Evolutionary conservation across 2,113 vertebrate genomes (phyloP), one percentile per base, ranked within the genome.

Genomic region (Collichthys lucidus): DNA sequence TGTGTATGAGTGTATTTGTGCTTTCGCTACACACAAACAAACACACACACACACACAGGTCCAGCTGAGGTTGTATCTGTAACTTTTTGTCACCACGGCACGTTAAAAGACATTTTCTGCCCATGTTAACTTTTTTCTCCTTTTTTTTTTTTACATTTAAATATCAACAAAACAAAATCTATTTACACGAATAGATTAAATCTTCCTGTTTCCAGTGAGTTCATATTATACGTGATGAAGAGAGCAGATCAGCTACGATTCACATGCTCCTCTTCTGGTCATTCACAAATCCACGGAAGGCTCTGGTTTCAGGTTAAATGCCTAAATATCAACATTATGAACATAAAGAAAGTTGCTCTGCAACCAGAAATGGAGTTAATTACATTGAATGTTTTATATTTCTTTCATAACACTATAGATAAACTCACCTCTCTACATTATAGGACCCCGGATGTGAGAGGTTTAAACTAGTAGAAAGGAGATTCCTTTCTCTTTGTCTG

Each of bases 321-420:
- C 95, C 95, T 83, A 72, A 81, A 96, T 90, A 89, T 94, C 95
- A 95, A 95, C 95, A 97, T 74, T 81, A 90, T 88, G 53, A 80
- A 91, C 84, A 91, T 26, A 90, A 29, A 79, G 16, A 88, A 79
- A 91, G 97, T 96, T 97, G 97, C 96, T 96, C 96, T 97, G 97
- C 97, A 97, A 97, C 96, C 91, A 95, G 91, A 95, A 95, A 95
- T 87, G 82, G 92, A 95, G 94, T 94, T 92, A 91, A 93, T 93
- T 89, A 95, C 90, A 93, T 84, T 90, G 91, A 94, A 92, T 85
- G 92, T 90, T 94, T 82, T 80, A 94, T 95, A 91, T 79, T 95
- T 89, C 94, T 92, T 64, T 70, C 26, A 61, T 67, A 82, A 80
- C 63, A 77, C 79, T 94, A 81, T 59, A 63, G 35, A 85, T 64